Evolutionary conservation across 2,797 vertebrate species (phyloP).

Genomic region (Lacerta agilis): DNA sequence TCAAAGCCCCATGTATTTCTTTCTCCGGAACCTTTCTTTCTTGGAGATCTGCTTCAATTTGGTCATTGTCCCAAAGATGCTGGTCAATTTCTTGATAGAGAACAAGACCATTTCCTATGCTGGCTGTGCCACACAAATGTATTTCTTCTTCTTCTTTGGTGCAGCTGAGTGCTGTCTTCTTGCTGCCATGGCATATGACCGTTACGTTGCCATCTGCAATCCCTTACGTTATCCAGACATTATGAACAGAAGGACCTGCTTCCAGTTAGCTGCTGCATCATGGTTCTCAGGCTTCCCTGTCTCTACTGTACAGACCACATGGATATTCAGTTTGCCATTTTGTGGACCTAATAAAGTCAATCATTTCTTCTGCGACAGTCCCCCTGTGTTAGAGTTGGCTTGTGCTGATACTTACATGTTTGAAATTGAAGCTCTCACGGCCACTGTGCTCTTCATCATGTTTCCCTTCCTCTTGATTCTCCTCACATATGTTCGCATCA

Average conservation of each 20-base stretch:
- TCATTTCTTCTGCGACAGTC: slow-evolving; percentile 69
- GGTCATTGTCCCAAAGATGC: slow-evolving; percentile 69
- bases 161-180: slow-evolving; percentile 69
- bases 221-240: slow-evolving; percentile 61
- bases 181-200: slow-evolving; percentile 68
- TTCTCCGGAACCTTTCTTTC: slow-evolving; percentile 65
- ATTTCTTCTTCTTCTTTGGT: slow-evolving; percentile 72
- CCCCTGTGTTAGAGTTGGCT: slow-evolving; percentile 63
- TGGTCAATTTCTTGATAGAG: slow-evolving; percentile 48
- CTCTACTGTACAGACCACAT: slow-evolving; percentile 64
- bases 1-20: slow-evolving; percentile 71
- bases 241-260: slow-evolving; percentile 56
- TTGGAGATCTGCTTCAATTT: slow-evolving; percentile 71
- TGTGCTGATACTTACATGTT: slow-evolving; percentile 68
- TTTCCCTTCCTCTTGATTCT: slow-evolving; percentile 67
- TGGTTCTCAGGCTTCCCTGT: slow-evolving; percentile 68
- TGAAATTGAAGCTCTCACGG: slow-evolving; percentile 64
- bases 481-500: slow-evolving; percentile 61
- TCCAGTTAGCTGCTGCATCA: slow-evolving; percentile 61
- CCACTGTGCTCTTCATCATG: slow-evolving; percentile 65
- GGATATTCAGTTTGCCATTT: slow-evolving; percentile 70
- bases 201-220: slow-evolving; percentile 66
- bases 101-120: slow-evolving; percentile 61
- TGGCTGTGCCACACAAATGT: slow-evolving; percentile 70
- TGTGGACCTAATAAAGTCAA: slow-evolving; percentile 67